Evolutionary conservation across 2,888 invertebrate genomes (phyloP).

Genomic region (Synanthedon myopaeformis): DNA sequence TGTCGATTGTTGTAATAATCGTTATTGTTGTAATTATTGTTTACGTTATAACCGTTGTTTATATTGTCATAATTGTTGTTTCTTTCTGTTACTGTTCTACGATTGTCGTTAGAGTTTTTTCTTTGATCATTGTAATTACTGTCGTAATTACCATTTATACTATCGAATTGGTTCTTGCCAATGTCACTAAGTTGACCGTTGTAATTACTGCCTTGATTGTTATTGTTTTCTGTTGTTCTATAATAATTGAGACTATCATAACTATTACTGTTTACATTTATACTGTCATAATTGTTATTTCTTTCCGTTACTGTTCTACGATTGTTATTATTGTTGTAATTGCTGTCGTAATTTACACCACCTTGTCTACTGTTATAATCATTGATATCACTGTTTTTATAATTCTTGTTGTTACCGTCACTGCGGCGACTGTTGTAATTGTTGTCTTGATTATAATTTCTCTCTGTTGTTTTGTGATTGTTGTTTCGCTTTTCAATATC

Average conservation of each 20-base stretch:
- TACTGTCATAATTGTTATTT: background rate
- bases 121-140: background rate
- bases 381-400: too few relatives aligned
- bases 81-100: background rate
- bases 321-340: background rate
- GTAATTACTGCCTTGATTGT: too few relatives aligned
- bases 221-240: too few relatives aligned
- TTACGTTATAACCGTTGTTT: background rate
- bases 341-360: background rate
- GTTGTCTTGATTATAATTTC: background rate
- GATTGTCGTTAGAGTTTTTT: background rate
- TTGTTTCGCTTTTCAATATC: background rate
- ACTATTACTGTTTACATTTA: background rate
- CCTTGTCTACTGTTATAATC: background rate
- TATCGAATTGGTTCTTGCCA: too few relatives aligned
- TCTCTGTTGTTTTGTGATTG: background rate
- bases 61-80: background rate
- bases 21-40: background rate
- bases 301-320: background rate
- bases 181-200: too few relatives aligned
- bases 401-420: background rate
- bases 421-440: background rate
- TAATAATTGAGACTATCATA: background rate
- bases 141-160: background rate
- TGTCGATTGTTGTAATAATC: background rate